Evolutionary conservation across 1,140 invertebrate genomes (phyloP), one percentile per base, ranked within the genome.

Genomic region (Ridgeia piscesae): DNA sequence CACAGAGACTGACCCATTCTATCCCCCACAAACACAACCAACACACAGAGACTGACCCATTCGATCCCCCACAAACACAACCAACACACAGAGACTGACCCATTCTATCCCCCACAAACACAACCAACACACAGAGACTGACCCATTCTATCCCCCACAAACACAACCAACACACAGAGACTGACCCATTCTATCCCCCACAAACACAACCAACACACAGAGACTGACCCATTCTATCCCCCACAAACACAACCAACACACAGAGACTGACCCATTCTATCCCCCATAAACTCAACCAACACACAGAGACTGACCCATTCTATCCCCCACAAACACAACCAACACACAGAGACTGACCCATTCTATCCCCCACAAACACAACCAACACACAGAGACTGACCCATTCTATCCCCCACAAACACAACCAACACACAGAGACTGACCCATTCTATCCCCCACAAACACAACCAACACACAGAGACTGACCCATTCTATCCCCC

Each of bases 101-200:
- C 97, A 97, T 94, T 97, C 97, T 93, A 97, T 97, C 97, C 97
- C 93, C 97, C 97, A 94, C 89, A 90, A 42, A 21, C 14, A 27
- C 9, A 89, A 89, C 33, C 33, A 90, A 90, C 14, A 90, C 33
- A 90, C 33, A 31, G 34, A 97, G 94, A 92, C 96, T 96, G 31
- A 96, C 96, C 97, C 97, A 97, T 94, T 97, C 97, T 93, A 97
- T 97, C 97, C 97, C 93, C 97, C 97, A 94, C 89, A 90, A 42
- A 21, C 14, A 27, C 9, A 89, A 89, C 33, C 33, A 90, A 90
- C 14, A 90, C 33, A 90, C 33, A 31, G 34, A 97, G 94, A 92
- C 96, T 96, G 31, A 96, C 96, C 97, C 97, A 97, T 94, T 97
- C 97, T 93, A 97, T 97, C 97, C 97, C 93, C 97, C 97, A 94